A percentile compares a stretch with the other conserved stretches of the same genome.
phyloP scores from a whole-genome alignment of 2,797 vertebrate species.

The Vespertilio murinus region DNA sequence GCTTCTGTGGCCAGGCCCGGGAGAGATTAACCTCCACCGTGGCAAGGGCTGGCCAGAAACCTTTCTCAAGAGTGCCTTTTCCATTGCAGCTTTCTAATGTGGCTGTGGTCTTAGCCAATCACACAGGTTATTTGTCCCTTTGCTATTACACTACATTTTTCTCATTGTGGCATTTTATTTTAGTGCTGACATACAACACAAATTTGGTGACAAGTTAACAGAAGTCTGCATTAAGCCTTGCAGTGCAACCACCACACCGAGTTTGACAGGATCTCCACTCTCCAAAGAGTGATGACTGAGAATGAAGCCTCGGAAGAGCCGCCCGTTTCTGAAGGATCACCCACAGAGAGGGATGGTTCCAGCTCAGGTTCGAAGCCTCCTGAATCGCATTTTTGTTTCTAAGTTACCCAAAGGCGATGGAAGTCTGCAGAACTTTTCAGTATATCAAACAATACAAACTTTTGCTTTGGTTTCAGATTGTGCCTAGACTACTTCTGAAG shows the following conservation, averaged over 20 bases:
- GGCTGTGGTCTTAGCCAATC: slow-evolving; percentile 81
- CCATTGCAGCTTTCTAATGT: slow-evolving; percentile 82
- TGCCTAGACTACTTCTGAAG: neutral
- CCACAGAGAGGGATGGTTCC: slow-evolving; percentile 44
- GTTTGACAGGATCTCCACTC: slow-evolving; percentile 62
- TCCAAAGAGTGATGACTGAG: slow-evolving; percentile 49
- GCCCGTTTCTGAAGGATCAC: slow-evolving; percentile 41
- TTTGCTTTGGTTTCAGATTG: slow-evolving; percentile 37
- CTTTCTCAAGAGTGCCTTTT: slow-evolving; percentile 83
- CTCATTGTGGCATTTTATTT: slow-evolving; percentile 82
- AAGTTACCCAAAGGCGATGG: neutral
- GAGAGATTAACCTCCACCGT: slow-evolving; percentile 85
- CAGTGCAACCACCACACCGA: slow-evolving; percentile 57
- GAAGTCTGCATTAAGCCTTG: slow-evolving; percentile 74
- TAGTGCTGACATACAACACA: slow-evolving; percentile 80
- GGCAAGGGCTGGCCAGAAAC: slow-evolving; percentile 79
- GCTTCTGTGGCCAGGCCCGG: slow-evolving; percentile 81
- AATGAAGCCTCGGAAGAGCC: slow-evolving; percentile 39
- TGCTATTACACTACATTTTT: slow-evolving; percentile 81
- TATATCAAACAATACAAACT: neutral
- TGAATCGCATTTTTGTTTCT: slow-evolving; percentile 52
- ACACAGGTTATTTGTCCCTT: slow-evolving; percentile 82
- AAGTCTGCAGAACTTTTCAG: neutral
- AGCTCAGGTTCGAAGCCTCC: slow-evolving; percentile 37
- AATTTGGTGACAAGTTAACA: slow-evolving; percentile 79